Evolutionary conservation across 2,888 invertebrate species (phyloP).

Genomic region (Oxytorus armatus): DNA sequence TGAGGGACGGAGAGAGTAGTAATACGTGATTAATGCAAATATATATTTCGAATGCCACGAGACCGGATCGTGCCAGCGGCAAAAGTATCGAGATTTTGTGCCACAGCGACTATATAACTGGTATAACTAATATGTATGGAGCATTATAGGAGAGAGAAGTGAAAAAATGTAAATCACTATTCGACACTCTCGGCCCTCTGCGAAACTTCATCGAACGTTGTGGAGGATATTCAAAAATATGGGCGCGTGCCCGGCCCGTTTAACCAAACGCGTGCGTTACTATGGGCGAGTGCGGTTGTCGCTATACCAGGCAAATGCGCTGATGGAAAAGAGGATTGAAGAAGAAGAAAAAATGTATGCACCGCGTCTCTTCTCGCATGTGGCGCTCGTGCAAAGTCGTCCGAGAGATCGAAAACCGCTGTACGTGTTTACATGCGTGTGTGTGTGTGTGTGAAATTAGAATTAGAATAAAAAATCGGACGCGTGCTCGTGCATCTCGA

Average conservation of each 20-base stretch:
- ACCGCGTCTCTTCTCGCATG: slow-evolving; percentile 53
- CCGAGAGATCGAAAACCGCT: slow-evolving; percentile 52
- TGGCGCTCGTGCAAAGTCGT: slow-evolving; percentile 47
- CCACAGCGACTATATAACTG: not conserved
- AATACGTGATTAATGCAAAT: slow-evolving; percentile 53
- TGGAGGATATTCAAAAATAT: slow-evolving; percentile 64
- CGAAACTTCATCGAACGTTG: slow-evolving; percentile 41
- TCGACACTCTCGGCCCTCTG: slow-evolving; percentile 32
- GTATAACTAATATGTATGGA: not conserved
- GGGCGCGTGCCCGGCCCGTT: slow-evolving; percentile 64
- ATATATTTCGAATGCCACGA: slow-evolving; percentile 64
- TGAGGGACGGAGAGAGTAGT: not conserved
- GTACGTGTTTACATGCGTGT: slow-evolving; percentile 17
- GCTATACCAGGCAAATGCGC: slow-evolving; percentile 55
- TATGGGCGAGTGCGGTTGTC: slow-evolving; percentile 5
- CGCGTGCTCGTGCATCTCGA: slow-evolving; percentile 77
- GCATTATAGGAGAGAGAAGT: not conserved
- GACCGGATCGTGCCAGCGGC: slow-evolving; percentile 58
- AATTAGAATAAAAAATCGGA: slow-evolving; percentile 80
- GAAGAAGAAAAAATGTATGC: slow-evolving; percentile 65
- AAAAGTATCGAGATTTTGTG: slow-evolving; percentile 31
- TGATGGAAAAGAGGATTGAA: slow-evolving; percentile 25
- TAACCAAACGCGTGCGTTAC: slow-evolving; percentile 36
- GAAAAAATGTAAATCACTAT: slow-evolving; percentile 65
- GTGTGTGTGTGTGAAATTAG: slow-evolving; percentile 72